These are phyloP conservation scores for Poecilia gillii DNA, from an alignment of 2,797 vertebrate species.

Conservation along the genomic window DNA sequence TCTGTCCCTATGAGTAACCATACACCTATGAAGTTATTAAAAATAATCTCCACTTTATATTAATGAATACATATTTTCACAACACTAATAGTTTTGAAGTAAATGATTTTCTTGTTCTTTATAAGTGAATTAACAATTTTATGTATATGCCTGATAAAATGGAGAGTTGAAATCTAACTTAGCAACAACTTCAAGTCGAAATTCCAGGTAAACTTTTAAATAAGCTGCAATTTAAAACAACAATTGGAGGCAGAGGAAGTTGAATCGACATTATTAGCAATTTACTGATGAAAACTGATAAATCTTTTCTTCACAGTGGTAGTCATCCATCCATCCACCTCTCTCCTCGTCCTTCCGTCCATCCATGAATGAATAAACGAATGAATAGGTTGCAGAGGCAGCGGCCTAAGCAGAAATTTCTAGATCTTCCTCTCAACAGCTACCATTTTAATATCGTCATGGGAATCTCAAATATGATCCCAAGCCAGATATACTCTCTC, in stretches of 20 bases:
- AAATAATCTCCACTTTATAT: neutral
- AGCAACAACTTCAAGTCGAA: neutral
- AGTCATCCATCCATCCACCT: neutral
- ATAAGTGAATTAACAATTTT: neutral
- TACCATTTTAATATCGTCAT: neutral
- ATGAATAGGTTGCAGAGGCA: neutral
- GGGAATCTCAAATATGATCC: neutral
- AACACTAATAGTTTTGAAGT: neutral
- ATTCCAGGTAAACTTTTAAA: neutral
- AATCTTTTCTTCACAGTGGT: neutral
- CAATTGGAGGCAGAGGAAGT: neutral
- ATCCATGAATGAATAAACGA: neutral
- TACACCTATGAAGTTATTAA: neutral
- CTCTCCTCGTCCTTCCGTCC: neutral
- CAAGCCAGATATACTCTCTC: neutral
- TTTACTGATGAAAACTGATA: neutral
- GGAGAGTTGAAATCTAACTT: neutral
- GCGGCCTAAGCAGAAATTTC: neutral
- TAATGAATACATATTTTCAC: neutral
- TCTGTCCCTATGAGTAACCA: neutral
- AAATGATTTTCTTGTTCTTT: neutral
- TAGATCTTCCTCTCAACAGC: neutral
- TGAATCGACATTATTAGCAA: neutral
- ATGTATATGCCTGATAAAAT: neutral
- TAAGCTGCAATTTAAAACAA: neutral